Evolutionary conservation across 2,113 vertebrate genomes (phyloP).

Genomic region (human): DNA sequence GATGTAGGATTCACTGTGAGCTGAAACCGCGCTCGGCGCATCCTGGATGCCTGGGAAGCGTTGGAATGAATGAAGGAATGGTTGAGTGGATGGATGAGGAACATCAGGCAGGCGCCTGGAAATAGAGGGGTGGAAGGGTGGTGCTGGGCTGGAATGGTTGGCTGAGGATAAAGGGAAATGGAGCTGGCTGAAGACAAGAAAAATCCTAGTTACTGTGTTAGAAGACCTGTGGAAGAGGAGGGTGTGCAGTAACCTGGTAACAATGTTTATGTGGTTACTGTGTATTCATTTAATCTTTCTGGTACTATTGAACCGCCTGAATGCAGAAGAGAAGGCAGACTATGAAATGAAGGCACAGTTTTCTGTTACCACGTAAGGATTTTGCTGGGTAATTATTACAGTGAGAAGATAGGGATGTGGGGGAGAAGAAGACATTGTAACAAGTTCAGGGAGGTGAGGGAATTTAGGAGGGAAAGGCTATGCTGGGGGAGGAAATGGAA

Average conservation of each 20-base stretch:
- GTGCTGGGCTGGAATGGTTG: background rate
- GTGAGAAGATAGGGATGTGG: background rate
- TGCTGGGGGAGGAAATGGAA: background rate
- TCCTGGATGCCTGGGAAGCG: background rate
- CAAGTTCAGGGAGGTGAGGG: background rate
- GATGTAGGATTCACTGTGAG: background rate
- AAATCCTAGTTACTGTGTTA: background rate
- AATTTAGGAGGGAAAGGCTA: background rate
- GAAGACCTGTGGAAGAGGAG: background rate
- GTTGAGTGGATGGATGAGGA: background rate
- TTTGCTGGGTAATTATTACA: background rate
- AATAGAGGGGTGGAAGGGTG: background rate
- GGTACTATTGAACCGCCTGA: background rate
- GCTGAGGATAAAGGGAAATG: background rate
- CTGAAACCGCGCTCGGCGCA: accelerated
- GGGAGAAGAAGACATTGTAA: background rate
- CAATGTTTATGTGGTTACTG: background rate
- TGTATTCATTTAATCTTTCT: background rate
- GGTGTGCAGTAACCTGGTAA: background rate
- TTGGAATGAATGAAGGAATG: background rate
- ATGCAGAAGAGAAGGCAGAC: background rate
- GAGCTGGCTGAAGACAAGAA: background rate
- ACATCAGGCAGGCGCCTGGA: background rate
- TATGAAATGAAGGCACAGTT: background rate
- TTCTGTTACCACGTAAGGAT: background rate